A percentile compares a stretch with the other conserved stretches of the same genome.
Conservation (phyloP, 2,888 invertebrate species). For the Tubulanus polymorphus region DNA sequence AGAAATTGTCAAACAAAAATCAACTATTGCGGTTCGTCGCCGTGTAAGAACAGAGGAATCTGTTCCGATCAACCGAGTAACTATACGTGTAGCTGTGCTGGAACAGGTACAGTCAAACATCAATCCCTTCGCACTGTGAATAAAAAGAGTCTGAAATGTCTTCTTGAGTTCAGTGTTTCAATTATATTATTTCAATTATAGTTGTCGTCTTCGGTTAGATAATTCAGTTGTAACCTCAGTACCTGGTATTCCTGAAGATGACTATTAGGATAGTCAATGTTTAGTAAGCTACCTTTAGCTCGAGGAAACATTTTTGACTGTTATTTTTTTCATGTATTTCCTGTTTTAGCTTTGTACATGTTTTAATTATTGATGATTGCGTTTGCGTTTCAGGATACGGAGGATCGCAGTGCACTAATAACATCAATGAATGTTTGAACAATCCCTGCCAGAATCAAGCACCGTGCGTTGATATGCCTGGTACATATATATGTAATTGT, state of each 20-base stretch:
- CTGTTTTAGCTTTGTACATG: neutral
- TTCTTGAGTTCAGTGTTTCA: neutral
- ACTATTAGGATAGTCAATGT: too few species aligned
- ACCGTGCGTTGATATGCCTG: constrained; percentile 13
- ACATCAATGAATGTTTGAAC: constrained; percentile 78
- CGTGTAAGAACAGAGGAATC: constrained; percentile 34
- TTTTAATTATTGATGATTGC: neutral
- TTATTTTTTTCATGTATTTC: too few species aligned
- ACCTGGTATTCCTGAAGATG: too few species aligned
- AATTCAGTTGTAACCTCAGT: too few species aligned
- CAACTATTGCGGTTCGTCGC: constrained; percentile 60
- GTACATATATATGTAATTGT: constrained; percentile 9
- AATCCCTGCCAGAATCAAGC: constrained; percentile 58
- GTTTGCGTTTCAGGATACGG: constrained; percentile 8
- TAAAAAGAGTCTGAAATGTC: neutral
- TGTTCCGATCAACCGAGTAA: constrained; percentile 28
- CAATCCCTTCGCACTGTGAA: neutral
- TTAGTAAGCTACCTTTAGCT: too few species aligned
- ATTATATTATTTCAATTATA: too few species aligned
- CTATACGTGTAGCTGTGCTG: constrained; percentile 35
- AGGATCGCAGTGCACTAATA: constrained; percentile 16
- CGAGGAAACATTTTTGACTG: too few species aligned
- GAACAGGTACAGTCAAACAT: constrained; percentile 26
- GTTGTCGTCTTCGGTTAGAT: too few species aligned
- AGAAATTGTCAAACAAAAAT: constrained; percentile 56